Base-by-base conservation (phyloP, 2,888 invertebrate species). In the Eudasyphora cyanicolor region DNA sequence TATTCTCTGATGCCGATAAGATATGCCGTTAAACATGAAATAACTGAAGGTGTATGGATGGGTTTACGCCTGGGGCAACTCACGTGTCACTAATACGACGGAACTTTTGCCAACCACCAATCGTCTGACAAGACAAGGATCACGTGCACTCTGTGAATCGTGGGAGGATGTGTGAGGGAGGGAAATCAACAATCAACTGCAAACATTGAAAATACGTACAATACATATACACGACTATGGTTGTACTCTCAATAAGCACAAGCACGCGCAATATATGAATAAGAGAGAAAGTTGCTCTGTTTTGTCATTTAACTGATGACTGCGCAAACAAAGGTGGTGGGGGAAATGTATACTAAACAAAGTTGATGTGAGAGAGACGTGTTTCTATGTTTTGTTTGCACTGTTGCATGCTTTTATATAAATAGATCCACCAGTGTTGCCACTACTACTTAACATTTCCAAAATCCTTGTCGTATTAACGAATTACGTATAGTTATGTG, bases 21-120 rank as follows among this genome's bases (percentile, higher is more conserved):
- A 38, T 6, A 14, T 6, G 45, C 45, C 3, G 38, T n/a, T n/a
- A 38, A 38, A 38, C 38, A 32, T 32, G 32, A 4, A 8, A 32
- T 8, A 32, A 32, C 45, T n/a, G n/a, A n/a, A n/a, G n/a, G n/a
- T n/a, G 49, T 49, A 54, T 27, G 57, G 24, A 27, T 57, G 2
- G 54, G 57, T 27, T 14, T 27, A 14, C 10, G 14, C 14, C 27
- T 57, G 24, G 2, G 14, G 14, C 54, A 45, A 45, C 69, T 69
- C 69, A 69, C 69, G 69, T 49, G 69, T 69, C n/a, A 45, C 6
- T 12, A 29, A 29, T 49, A 49, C 45, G 29, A 69, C 14, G 45
- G 24, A 38, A 8, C 10, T 27, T 27, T 29, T 27, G 27, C 17
- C 69, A 45, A 24, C 38, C 42, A 45, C 38, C 42, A 45, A 69